These are phyloP conservation scores for Torymus tubicola DNA, from an alignment of 2,888 invertebrate species.

Conservation along the genomic window DNA sequence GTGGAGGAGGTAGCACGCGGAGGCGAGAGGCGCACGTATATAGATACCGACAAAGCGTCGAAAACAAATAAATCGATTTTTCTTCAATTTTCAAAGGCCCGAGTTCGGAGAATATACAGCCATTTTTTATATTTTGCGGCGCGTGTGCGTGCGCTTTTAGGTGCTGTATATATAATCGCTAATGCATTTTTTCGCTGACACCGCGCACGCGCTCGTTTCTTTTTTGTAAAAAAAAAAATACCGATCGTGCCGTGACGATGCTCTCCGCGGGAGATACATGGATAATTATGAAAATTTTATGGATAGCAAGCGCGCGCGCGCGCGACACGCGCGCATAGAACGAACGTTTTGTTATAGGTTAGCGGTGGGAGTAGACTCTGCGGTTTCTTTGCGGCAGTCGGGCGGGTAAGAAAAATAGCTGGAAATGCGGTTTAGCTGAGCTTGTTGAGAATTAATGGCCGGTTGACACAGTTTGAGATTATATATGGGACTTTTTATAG, in stretches of 20 bases:
- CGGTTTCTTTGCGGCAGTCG: too few relatives aligned
- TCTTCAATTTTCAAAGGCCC: constrained; percentile 53
- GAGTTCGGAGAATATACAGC: constrained; percentile 40
- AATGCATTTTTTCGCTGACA: constrained; percentile 35
- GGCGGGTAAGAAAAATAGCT: too few relatives aligned
- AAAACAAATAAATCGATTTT: constrained; percentile 59
- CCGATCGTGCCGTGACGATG: not conserved
- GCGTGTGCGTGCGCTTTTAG: not conserved
- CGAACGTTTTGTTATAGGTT: too few relatives aligned
- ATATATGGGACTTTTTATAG: not conserved
- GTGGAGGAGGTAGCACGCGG: not conserved
- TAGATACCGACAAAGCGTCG: constrained; percentile 55
- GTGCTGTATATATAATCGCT: constrained; percentile 34
- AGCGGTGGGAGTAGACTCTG: too few relatives aligned
- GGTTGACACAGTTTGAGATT: too few relatives aligned
- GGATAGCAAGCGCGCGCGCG: not conserved
- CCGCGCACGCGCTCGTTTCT: not conserved
- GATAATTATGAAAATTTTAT: constrained; percentile 50
- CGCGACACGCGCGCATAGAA: too few relatives aligned
- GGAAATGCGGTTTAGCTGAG: not conserved
- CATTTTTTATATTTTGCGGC: constrained; percentile 55
- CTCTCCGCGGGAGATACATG: constrained; percentile 7
- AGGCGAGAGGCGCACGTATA: constrained; percentile 24
- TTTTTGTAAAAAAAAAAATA: constrained; percentile 29
- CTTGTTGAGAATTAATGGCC: not conserved